phyloP scores from a whole-genome alignment of 2,113 vertebrate species.

The Otocyon megalotis region DNA sequence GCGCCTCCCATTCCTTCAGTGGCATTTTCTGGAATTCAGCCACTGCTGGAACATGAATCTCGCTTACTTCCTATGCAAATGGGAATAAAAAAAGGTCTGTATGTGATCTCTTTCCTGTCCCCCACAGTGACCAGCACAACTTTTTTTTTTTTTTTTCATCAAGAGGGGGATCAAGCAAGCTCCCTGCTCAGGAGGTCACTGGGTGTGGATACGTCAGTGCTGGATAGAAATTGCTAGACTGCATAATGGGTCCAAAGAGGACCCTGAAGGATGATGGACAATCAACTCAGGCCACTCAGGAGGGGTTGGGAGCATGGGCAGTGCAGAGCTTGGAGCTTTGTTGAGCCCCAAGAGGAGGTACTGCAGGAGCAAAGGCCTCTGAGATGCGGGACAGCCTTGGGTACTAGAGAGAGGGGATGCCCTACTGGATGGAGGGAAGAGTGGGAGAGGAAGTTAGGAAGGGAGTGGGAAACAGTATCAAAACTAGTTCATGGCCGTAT shows the following conservation, averaged over 20 bases:
- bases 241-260: neutral
- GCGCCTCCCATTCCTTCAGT: neutral
- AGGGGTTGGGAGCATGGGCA: neutral
- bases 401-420: neutral
- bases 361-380: neutral
- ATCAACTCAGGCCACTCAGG: neutral
- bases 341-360: neutral
- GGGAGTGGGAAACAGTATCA: neutral
- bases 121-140: neutral
- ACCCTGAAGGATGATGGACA: neutral
- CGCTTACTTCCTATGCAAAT: neutral
- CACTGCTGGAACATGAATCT: neutral
- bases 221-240: neutral
- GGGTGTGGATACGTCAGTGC: neutral
- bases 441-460: neutral
- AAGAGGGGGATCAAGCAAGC: neutral
- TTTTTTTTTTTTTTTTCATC: neutral
- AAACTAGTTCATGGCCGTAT: rapidly evolving
- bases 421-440: neutral
- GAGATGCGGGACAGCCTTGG: neutral
- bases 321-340: neutral
- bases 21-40: constrained; percentile 13
- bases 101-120: neutral
- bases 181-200: neutral
- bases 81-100: neutral